Evolutionary conservation across 2,888 invertebrate species (phyloP).

Genomic region (Gnatocerus cornutus): DNA sequence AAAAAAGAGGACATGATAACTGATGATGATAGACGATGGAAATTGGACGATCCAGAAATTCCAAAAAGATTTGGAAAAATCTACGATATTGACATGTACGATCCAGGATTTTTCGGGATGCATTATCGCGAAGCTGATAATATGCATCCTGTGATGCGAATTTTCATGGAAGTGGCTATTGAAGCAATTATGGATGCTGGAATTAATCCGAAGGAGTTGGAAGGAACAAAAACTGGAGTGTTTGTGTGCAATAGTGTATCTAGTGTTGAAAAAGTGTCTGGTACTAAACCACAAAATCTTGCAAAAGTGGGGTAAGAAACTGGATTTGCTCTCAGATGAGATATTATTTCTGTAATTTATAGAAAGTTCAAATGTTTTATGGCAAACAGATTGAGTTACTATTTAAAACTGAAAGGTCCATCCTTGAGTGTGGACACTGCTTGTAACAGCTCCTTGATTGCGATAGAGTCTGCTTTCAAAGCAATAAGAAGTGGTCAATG

Average conservation of each 20-base stretch:
- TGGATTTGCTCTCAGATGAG: too few species aligned
- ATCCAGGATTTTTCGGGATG: slow-evolving; percentile 73
- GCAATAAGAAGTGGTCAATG: slow-evolving; percentile 85
- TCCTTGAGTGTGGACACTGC: slow-evolving; percentile 93
- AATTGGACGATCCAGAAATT: slow-evolving; percentile 81
- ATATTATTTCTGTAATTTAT: slow-evolving; percentile 5
- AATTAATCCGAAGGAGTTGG: slow-evolving; percentile 79
- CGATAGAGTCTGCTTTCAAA: slow-evolving; percentile 85
- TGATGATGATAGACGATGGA: slow-evolving; percentile 85
- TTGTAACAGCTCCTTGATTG: slow-evolving; percentile 90
- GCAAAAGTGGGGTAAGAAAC: slow-evolving; percentile 70
- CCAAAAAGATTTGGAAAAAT: slow-evolving; percentile 77
- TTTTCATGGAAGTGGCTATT: slow-evolving; percentile 76
- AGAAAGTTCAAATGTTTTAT: slow-evolving; percentile 79
- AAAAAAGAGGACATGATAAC: slow-evolving; percentile 85
- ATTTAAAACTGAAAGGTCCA: slow-evolving; percentile 90
- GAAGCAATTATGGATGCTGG: slow-evolving; percentile 78
- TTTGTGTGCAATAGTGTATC: slow-evolving; percentile 86
- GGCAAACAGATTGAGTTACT: slow-evolving; percentile 90
- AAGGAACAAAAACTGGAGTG: slow-evolving; percentile 84
- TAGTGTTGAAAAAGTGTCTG: slow-evolving; percentile 68
- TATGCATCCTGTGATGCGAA: slow-evolving; percentile 75
- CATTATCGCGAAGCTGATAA: slow-evolving; percentile 77
- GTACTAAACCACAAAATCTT: background rate
- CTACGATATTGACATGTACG: slow-evolving; percentile 72